A percentile compares a stretch with the other conserved stretches of the same genome.
phyloP scores from a whole-genome alignment of 2,888 invertebrate genomes.

The Theristus sp. region DNA sequence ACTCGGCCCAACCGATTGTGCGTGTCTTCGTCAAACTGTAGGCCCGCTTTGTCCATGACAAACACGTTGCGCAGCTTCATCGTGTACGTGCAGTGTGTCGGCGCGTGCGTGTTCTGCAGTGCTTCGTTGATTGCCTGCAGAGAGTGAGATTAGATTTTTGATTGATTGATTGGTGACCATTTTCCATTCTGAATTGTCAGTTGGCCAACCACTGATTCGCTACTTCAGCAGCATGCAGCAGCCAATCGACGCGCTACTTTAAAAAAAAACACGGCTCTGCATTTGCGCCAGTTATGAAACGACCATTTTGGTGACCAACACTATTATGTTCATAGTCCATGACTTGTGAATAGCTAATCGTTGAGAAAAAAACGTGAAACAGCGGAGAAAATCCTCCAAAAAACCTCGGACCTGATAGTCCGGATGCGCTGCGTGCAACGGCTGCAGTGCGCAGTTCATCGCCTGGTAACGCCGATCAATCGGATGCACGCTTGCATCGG shows the following conservation, averaged over 20 bases:
- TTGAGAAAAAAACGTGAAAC: too few species aligned
- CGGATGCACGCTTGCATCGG: constrained; percentile 30
- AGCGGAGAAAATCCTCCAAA: too few species aligned
- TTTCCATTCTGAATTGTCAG: not conserved
- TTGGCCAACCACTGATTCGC: too few species aligned
- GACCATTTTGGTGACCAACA: too few species aligned
- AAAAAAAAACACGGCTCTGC: too few species aligned
- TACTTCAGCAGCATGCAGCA: too few species aligned
- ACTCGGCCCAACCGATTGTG: constrained; percentile 35
- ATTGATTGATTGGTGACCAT: too few species aligned
- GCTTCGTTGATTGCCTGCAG: not conserved
- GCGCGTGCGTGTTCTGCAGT: constrained; percentile 33
- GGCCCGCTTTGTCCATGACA: constrained; percentile 25
- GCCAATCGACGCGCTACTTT: too few species aligned
- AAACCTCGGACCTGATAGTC: constrained; percentile 34
- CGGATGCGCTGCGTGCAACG: constrained; percentile 22
- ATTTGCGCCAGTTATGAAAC: too few species aligned
- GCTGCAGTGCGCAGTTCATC: constrained; percentile 31
- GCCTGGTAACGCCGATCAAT: constrained; percentile 35
- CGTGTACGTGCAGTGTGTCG: constrained; percentile 34
- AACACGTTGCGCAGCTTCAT: constrained; percentile 34
- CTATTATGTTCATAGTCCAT: too few species aligned
- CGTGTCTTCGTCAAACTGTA: constrained; percentile 24
- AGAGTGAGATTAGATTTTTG: not conserved
- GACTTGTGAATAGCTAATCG: too few species aligned